Conservation (phyloP, 1,140 invertebrate genomes). For the Neuroterus valhalla region DNA sequence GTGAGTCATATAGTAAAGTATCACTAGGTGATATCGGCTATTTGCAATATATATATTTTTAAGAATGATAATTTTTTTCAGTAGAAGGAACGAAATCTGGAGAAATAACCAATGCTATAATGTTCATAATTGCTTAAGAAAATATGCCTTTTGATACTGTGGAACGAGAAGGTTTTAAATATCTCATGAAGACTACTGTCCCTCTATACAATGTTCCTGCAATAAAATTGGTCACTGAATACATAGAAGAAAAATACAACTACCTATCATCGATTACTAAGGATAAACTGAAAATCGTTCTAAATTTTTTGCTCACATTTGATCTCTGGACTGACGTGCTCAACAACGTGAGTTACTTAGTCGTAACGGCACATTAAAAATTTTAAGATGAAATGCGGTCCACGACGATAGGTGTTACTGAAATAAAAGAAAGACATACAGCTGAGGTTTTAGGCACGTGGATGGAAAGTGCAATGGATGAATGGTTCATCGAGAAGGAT, state of each 20-base stretch:
- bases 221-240: conserved; percentile 50
- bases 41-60: too few species aligned
- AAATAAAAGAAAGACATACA: conserved; percentile 50
- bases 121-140: too few species aligned
- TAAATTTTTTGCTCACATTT: conserved; percentile 52
- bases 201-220: conserved; percentile 66
- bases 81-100: too few species aligned
- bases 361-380: conserved; percentile 51
- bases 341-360: conserved; percentile 55
- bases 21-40: too few species aligned
- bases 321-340: conserved; percentile 49
- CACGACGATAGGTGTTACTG: conserved; percentile 45
- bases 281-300: conserved; percentile 41
- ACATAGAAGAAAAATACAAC: conserved; percentile 63
- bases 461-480: conserved; percentile 53
- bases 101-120: too few species aligned
- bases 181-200: conserved; percentile 34
- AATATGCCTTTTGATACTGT: too few species aligned
- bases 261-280: conserved; percentile 52
- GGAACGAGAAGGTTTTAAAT: too few species aligned
- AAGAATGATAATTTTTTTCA: too few species aligned
- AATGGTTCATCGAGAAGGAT: conserved; percentile 39
- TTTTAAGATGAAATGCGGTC: conserved; percentile 37
- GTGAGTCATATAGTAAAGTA: too few species aligned
- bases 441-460: conserved; percentile 49